phyloP scores from a whole-genome alignment of 30 jellyfish, hydroid and myxozoan genomes.

The Rhopilema esculentum region DNA sequence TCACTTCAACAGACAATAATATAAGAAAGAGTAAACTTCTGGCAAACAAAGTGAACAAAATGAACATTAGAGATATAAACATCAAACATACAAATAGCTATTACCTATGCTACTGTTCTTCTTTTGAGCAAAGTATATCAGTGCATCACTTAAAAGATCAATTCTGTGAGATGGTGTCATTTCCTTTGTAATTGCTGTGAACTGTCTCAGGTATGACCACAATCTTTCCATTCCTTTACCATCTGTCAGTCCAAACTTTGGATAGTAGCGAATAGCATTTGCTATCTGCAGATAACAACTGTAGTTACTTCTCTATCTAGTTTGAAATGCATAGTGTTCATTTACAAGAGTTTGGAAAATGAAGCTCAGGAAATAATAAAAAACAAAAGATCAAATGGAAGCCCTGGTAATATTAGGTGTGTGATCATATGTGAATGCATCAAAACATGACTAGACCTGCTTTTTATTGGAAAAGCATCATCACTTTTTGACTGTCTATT shows the following conservation, averaged over 20 bases:
- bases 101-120: constrained; percentile 34
- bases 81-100: not conserved
- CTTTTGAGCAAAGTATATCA: constrained; percentile 44
- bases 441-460: too few species aligned
- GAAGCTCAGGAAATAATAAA: not conserved
- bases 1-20: not conserved
- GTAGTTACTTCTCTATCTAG: not conserved
- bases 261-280: constrained; percentile 27
- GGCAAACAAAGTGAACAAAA: not conserved
- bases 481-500: too few species aligned
- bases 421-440: not conserved
- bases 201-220: constrained; percentile 58
- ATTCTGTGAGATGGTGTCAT: constrained; percentile 60
- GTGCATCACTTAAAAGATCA: constrained; percentile 49
- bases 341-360: not conserved
- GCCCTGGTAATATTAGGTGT: not conserved
- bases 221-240: constrained; percentile 63
- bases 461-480: too few species aligned
- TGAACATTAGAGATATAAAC: not conserved
- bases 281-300: constrained; percentile 25
- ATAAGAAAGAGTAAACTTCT: not conserved
- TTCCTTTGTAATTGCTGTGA: constrained; percentile 57
- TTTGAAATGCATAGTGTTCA: not conserved
- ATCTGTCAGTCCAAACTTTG: constrained; percentile 54
- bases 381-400: not conserved